Conservation (phyloP, 2,797 vertebrate species). For the Agapornis canus region DNA sequence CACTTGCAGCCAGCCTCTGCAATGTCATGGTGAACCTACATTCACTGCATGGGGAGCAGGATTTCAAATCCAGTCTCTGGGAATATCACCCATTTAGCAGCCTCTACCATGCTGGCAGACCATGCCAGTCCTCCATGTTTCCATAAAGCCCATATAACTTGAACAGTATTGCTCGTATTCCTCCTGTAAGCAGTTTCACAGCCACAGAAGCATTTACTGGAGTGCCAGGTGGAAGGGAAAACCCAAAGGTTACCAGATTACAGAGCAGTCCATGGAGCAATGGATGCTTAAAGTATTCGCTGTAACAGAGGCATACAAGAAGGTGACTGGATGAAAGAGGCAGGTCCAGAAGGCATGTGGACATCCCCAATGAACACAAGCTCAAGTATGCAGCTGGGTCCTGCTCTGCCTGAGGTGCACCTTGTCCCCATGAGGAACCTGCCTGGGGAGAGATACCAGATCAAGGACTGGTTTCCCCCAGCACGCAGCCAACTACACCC, state of each 20-base stretch:
- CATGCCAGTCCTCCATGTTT: background rate
- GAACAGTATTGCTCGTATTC: background rate
- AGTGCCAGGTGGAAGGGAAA: background rate
- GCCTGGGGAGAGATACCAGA: background rate
- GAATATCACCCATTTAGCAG: background rate
- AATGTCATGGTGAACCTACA: background rate
- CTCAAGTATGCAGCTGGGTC: background rate
- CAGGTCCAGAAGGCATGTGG: background rate
- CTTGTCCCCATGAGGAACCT: accelerated
- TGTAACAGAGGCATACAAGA: background rate
- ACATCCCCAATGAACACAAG: background rate
- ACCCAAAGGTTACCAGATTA: background rate
- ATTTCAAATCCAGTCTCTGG: background rate
- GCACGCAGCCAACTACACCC: background rate
- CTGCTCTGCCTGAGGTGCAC: background rate
- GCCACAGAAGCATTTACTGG: background rate
- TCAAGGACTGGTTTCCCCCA: background rate
- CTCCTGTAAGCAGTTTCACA: background rate
- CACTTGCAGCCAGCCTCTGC: background rate
- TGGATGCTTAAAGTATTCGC: accelerated
- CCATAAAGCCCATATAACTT: background rate
- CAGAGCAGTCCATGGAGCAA: background rate
- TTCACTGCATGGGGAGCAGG: background rate
- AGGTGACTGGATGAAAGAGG: background rate
- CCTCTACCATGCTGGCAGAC: background rate